phyloP scores from a whole-genome alignment of 2,888 invertebrate species.

The Leptopilina drosophilae region DNA sequence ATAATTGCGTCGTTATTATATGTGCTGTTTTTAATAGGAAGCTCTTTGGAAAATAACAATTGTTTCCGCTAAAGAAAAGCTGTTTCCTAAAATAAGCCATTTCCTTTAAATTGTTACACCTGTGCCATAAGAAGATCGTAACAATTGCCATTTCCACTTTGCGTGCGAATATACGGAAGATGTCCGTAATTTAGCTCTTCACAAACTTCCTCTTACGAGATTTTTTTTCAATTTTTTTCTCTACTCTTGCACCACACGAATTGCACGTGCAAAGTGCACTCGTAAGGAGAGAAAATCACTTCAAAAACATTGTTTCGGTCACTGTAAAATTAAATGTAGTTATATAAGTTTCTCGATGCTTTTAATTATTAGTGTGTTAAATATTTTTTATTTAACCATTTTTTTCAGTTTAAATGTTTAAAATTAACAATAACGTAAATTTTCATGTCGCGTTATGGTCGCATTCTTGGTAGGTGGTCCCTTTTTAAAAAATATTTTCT shows the following conservation, averaged over 20 bases:
- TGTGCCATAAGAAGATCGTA: constrained; percentile 23
- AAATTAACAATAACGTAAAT: too few relatives aligned
- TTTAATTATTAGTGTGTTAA: too few relatives aligned
- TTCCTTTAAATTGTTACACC: constrained; percentile 34
- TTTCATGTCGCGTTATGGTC: too few relatives aligned
- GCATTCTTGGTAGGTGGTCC: too few relatives aligned
- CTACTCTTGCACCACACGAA: background rate
- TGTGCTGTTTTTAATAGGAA: constrained; percentile 3
- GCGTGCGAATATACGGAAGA: constrained; percentile 7
- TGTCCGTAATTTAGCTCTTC: constrained; percentile 17
- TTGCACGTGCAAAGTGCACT: background rate
- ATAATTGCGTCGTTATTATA: too few relatives aligned
- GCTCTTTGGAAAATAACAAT: constrained; percentile 14
- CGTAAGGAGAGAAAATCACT: constrained; percentile 12
- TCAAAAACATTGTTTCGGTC: constrained; percentile 1
- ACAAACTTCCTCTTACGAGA: background rate
- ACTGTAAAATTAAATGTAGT: background rate
- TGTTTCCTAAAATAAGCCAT: constrained; percentile 13
- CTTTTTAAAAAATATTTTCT: too few relatives aligned
- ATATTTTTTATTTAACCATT: too few relatives aligned
- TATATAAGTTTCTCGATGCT: too few relatives aligned
- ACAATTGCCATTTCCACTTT: constrained; percentile 36
- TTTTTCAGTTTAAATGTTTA: too few relatives aligned
- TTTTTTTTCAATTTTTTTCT: background rate
- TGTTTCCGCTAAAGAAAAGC: constrained; percentile 35